A percentile compares a stretch with the other conserved stretches of the same genome.
Conservation (phyloP, 2,797 vertebrate genomes). For the Cebuella pygmaea region DNA sequence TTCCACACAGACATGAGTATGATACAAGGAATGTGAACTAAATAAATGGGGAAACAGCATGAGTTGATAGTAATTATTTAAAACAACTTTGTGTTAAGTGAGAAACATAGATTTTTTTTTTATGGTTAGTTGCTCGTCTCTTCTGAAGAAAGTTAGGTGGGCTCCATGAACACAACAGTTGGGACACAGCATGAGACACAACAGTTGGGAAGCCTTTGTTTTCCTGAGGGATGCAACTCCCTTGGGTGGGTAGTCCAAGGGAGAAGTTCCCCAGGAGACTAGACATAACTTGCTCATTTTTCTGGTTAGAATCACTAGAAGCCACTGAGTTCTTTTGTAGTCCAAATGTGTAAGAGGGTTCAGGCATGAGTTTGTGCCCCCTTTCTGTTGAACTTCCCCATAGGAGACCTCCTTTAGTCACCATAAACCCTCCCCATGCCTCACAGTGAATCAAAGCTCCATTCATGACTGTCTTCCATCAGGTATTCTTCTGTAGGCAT, state of each 20-base stretch:
- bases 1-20: background rate
- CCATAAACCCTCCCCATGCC: background rate
- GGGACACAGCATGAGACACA: background rate
- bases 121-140: background rate
- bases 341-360: background rate
- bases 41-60: constrained; percentile 31
- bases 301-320: background rate
- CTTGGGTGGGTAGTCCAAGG: background rate
- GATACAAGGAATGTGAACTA: constrained; percentile 24
- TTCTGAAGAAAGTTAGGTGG: background rate
- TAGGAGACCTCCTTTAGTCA: background rate
- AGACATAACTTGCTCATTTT: background rate
- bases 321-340: background rate
- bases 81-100: background rate
- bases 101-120: background rate
- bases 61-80: constrained; percentile 4
- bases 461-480: background rate
- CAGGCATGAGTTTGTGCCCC: background rate
- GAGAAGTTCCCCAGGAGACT: background rate
- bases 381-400: background rate
- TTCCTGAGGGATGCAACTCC: background rate
- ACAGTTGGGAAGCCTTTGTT: background rate
- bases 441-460: background rate
- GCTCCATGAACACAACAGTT: background rate
- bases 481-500: background rate